phyloP scores from a whole-genome alignment of 2,113 vertebrate genomes.

The Charina bottae region DNA sequence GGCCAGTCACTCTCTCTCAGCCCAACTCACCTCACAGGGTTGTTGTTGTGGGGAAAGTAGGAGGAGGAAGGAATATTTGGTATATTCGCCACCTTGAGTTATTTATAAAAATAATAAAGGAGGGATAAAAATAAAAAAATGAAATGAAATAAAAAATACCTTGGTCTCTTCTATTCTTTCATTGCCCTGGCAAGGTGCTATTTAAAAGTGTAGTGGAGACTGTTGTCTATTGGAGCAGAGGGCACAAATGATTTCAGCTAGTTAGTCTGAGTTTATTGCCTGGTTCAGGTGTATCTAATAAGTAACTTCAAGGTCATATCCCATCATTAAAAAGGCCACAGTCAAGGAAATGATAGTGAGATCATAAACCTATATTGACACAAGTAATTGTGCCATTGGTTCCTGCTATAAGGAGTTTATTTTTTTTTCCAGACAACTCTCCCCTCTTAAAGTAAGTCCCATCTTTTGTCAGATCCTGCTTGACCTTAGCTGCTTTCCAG shows the following conservation, averaged over 20 bases:
- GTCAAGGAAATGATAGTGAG: conserved; percentile 82
- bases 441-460: conserved; percentile 26
- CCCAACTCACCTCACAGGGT: too few relatives aligned
- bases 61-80: too few relatives aligned
- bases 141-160: too few relatives aligned
- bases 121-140: too few relatives aligned
- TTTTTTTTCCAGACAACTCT: conserved; percentile 7
- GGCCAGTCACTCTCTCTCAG: too few relatives aligned
- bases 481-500: conserved; percentile 16
- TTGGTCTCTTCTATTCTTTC: neutral
- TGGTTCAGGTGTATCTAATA: conserved; percentile 78
- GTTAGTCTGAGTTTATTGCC: conserved; percentile 72
- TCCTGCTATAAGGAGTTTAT: conserved; percentile 16
- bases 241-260: conserved; percentile 35
- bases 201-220: neutral
- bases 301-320: conserved; percentile 83
- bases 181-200: conserved; percentile 1
- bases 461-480: conserved; percentile 23
- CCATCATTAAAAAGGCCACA: conserved; percentile 79
- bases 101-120: too few relatives aligned
- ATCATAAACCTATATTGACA: conserved; percentile 79
- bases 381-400: conserved; percentile 43
- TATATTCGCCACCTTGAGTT: too few relatives aligned
- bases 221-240: conserved; percentile 13
- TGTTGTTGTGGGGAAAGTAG: too few relatives aligned